phyloP scores from a whole-genome alignment of 2,113 vertebrate species.

The Mesitornis unicolor region DNA sequence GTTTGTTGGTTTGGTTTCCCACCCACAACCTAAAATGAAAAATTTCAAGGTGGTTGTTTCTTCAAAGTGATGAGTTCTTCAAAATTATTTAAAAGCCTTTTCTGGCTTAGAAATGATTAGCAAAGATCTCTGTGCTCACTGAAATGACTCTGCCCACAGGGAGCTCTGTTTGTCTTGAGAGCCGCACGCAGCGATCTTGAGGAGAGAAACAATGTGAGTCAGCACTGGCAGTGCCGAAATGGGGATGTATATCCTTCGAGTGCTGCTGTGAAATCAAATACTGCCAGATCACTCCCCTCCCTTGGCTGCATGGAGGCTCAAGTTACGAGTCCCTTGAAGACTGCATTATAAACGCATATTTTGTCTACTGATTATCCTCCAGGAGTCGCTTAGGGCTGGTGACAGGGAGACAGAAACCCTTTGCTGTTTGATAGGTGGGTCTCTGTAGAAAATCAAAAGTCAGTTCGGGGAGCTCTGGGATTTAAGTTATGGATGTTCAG shows the following conservation, averaged over 20 bases:
- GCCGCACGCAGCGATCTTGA: background rate
- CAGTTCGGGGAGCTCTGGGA: background rate
- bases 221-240: background rate
- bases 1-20: background rate
- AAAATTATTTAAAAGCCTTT: too few relatives aligned
- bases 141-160: background rate
- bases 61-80: background rate
- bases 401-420: background rate
- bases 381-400: background rate
- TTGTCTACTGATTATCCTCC: background rate
- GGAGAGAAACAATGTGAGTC: background rate
- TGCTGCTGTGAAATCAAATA: background rate
- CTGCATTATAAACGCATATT: background rate
- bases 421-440: background rate
- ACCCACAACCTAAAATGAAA: background rate
- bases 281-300: background rate
- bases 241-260: background rate
- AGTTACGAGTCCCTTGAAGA: background rate
- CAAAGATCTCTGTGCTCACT: background rate
- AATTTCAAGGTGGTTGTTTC: background rate
- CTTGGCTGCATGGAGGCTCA: background rate
- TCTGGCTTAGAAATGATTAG: constrained; percentile 34
- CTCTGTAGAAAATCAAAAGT: background rate
- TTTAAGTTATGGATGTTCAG: background rate
- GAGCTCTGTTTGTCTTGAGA: constrained; percentile 6